Base-by-base conservation (phyloP, 2,113 vertebrate species). In the Podarcis raffonei region DNA sequence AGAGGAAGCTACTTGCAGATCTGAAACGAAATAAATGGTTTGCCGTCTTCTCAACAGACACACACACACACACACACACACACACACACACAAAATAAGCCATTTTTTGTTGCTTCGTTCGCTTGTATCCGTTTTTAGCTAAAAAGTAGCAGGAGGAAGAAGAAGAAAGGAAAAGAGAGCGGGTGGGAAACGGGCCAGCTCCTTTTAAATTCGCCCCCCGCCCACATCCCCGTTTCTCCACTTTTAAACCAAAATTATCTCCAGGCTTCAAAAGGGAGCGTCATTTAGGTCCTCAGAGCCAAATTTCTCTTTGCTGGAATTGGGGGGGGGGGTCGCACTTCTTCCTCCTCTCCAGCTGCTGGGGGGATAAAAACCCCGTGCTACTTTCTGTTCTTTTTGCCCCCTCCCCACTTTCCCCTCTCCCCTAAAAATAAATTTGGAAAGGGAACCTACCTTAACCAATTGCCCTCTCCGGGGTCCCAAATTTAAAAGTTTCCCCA, bases 41-140 rank as follows among this genome's bases (percentile, higher is more conserved):
- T 23, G 48, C 76, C 15, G 1, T 23, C 62, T 32, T 3, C 76
- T 23, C 77, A 23, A n/a, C 1, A 1, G 0, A 12, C 74, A 27
- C 22, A 32, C 42, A 42, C 42, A 8, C 7, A 6, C 57, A 11
- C n/a, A 22, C 3, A 15, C 20, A 9, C 42, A 15, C 20, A 9
- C 42, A 13, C 53, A 7, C 23, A 32, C 6, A 39, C 39, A 39
- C 4, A 39, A 9, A 20, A 27, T 6, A 48, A 16, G 3, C 37
- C 1, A 1, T 37, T 83, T 76, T 66, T 57, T 30, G n/a, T 13
- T 65, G 22, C 48, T 30, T 69, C 42, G 9, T 81, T 35, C 42
- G 27, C 48, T 53, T 81, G 48, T 87, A 87, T 87, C 86, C 78
- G 81, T 81, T 81, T 87, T 87, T 87, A 81, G 78, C 35, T 87